Percentiles rank a stretch among this genome's conserved stretches.
phyloP scores from a whole-genome alignment of 2,888 invertebrate species.

The Galerucella calmariensis region DNA sequence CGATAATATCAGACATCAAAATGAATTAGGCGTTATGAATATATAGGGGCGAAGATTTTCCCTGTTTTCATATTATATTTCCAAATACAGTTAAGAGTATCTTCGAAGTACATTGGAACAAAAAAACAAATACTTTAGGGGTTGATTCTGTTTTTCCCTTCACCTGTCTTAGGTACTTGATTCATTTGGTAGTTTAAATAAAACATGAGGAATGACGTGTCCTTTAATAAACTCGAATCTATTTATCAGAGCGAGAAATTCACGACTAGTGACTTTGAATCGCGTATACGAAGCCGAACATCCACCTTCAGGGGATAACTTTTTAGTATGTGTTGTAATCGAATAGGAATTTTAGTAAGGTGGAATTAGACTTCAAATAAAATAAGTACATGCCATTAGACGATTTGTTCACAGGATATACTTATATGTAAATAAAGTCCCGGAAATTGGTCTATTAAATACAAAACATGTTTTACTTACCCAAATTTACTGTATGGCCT shows the following conservation, averaged over 20 bases:
- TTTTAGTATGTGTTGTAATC: slow-evolving; percentile 52
- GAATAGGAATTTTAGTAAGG: slow-evolving; percentile 35
- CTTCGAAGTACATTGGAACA: background rate
- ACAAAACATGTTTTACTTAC: too few species aligned
- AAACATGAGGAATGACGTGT: slow-evolving; percentile 55
- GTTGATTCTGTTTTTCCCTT: slow-evolving; percentile 10
- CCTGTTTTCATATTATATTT: too few species aligned
- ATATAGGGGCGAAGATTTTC: too few species aligned
- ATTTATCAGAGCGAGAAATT: slow-evolving; percentile 55
- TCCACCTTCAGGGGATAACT: slow-evolving; percentile 32
- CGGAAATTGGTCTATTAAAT: too few species aligned
- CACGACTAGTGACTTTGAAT: slow-evolving; percentile 53
- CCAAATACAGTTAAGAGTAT: too few species aligned
- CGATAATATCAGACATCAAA: too few species aligned
- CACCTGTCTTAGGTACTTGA: slow-evolving; percentile 29
- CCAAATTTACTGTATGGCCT: too few species aligned
- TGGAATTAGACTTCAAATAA: background rate
- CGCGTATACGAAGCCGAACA: slow-evolving; percentile 42
- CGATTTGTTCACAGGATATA: too few species aligned
- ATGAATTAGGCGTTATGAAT: too few species aligned
- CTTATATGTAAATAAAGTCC: too few species aligned
- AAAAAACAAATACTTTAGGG: background rate
- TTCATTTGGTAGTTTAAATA: slow-evolving; percentile 49
- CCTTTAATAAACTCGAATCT: slow-evolving; percentile 52
- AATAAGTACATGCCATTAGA: too few species aligned